Base-by-base conservation (phyloP, 92 coral and sea anemone species). In the Epizoanthus illoricatus region DNA sequence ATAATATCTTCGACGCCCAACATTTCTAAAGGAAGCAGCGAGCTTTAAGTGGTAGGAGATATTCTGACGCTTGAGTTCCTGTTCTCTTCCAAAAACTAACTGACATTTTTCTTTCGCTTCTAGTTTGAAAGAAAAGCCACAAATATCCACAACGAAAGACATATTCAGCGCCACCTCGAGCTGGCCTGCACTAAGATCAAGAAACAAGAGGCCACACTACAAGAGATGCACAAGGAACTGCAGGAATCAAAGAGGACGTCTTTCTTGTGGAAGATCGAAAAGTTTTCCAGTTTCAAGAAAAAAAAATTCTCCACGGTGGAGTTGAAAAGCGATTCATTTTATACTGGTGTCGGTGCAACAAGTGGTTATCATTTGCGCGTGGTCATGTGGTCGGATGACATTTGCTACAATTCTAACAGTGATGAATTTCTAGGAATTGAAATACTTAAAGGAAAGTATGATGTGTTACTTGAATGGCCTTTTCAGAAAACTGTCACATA, bases 401-500 rank as follows among this genome's bases (percentile, higher is more conserved):
- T 78, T 21, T 78, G 82, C 43, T 78, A 78, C 11, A 78, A 78
- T 56, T 78, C 82, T 3, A 78, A 41, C 72, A 78, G 82, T 11
- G 82, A 78, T 2, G 82, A 78, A 19, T 78, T 78, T 63, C 18
- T 78, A 4, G 82, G 71, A 42, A 78, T 78, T 45, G 82, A 78
- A 43, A 67, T 81, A 47, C 83, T 85, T 60, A 75, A 84, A 2
- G 92, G 92, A 21, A 87, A 89, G 52, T 86, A 85, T 16, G 92
- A 89, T 17, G 92, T 87, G 1, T 63, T 85, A 21, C 81, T 89
- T 40, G 62, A 73, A 54, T 89, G 92, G 92, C 92, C 92, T 10
- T 89, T 89, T 71, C 69, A 59, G 42, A 75, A 85, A 72, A 64
- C 88, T 0, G 87, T 85, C n/a, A 79, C 84, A 5, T 85, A 85